Base-by-base conservation (phyloP, 37 sponge, comb jelly and placozoan genomes). In the Beroe ovata region DNA sequence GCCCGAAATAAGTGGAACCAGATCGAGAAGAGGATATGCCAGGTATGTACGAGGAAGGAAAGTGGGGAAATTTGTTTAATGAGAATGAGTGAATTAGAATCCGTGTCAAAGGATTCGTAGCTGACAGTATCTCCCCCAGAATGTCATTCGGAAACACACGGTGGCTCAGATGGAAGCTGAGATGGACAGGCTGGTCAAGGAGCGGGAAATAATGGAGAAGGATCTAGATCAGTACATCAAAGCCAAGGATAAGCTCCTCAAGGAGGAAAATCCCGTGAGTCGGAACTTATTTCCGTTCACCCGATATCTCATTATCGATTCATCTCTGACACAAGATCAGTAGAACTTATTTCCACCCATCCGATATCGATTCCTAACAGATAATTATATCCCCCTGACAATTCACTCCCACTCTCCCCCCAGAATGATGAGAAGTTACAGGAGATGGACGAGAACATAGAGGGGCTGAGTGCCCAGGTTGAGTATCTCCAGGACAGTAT, bases 401-500 rank as follows among this genome's bases (percentile, higher is more conserved):
- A n/a, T n/a, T n/a, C n/a, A n/a, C n/a, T n/a, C n/a, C n/a, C n/a
- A n/a, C n/a, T n/a, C n/a, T n/a, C n/a, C n/a, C 54, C 25, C 41
- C 84, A 77, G 84, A 77, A 77, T 29, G 38, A 33, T 1, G 92
- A 92, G 20, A 61, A 81, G 47, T 47, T 93, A 22, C 58, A 64
- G 8, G 61, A 89, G 42, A 6, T 96, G 19, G 92, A 94, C 0
- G 94, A 96, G 32, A 93, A 93, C 64, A 88, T 91, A 40, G 93
- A 93, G 60, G 91, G 92, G 1, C 35, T 91, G 23, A 60, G 64
- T 26, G 96, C 94, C 37, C 89, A 96, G 21, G 60, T 96, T 26
- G 93, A 93, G 32, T 96, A 93, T 40, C 81, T 94, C 8, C 92
- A 92, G 42, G 92, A 94, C 61, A 93, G 81, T 42, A 96, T 96